Evolutionary conservation across 2,888 invertebrate species (phyloP), one percentile per base, ranked within the genome.

Genomic region (Clanis bilineata): DNA sequence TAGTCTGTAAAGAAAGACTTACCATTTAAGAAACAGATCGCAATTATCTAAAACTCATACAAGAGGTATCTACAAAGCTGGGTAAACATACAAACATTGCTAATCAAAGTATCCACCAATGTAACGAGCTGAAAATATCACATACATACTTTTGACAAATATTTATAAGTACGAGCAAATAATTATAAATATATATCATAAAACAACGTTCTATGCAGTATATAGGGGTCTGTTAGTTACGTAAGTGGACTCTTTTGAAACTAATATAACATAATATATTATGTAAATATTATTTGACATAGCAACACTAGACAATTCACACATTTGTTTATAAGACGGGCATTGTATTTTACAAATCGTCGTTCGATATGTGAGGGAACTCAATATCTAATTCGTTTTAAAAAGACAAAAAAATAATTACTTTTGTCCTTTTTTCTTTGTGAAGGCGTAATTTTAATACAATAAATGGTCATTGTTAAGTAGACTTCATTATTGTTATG

Each of bases 1-100:
- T 79, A 80, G 71, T 77, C 77, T 76, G 72, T 65, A 67, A 69
- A 64, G 51, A 73, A 71, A 79, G 82, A 84, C 82, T 80, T 82
- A 84, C 86, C 91, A 91, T 90, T 91, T 91, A 80, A 91, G 91
- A 77, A 91, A 91, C 91, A 91, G 91, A 91, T 91, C 91, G 91
- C 90, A 91, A 91, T 89, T 80, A 79, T 70, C 67, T 73, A 73
- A 68, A 70, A 70, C 76, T 81, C 76, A 73, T 81, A 75, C 83
- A 72, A 81, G 76, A 76, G 67, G 73, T 72, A 77, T 57, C 41
- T 18, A 41, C 18, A 62, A 55, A 65, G 32, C 28, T 18, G 51
- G 51, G 10, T 32, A 62, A 62, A 63, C 62, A 66, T 23, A 59
- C 54, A 45, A 18, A 39, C 12, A 57, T 32, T 36, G 23, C 38